These are phyloP conservation scores for Trichogramma evanescens DNA, from an alignment of 2,888 invertebrate genomes.

Conservation along the genomic window DNA sequence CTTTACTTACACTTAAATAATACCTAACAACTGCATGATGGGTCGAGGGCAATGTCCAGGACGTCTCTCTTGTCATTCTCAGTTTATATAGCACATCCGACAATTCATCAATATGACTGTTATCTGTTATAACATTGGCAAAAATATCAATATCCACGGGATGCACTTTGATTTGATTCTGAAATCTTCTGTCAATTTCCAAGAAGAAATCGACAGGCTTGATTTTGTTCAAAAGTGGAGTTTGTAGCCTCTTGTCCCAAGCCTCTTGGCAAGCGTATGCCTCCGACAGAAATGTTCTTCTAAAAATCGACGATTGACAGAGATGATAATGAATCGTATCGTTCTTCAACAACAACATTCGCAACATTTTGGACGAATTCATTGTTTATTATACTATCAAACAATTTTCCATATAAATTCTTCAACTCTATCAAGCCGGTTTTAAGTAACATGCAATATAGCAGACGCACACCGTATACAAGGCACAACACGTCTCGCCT, in stretches of 20 bases:
- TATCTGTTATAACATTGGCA: constrained; percentile 59
- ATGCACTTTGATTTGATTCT: constrained; percentile 58
- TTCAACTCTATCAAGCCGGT: too few relatives aligned
- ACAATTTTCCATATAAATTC: too few relatives aligned
- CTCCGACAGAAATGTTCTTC: constrained; percentile 60
- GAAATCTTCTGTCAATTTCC: constrained; percentile 62
- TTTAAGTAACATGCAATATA: too few relatives aligned
- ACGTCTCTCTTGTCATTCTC: constrained; percentile 64
- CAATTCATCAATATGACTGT: constrained; percentile 61
- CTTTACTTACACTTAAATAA: constrained; percentile 41
- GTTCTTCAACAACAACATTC: constrained; percentile 1
- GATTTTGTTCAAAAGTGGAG: constrained; percentile 56
- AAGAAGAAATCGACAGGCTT: constrained; percentile 64
- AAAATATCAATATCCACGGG: constrained; percentile 80
- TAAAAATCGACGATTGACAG: constrained; percentile 18
- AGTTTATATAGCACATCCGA: constrained; percentile 66
- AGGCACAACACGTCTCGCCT: too few relatives aligned
- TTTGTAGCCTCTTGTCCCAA: constrained; percentile 61
- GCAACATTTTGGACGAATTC: constrained; percentile 13
- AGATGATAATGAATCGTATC: constrained; percentile 21
- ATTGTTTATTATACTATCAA: background rate
- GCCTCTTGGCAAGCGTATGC: constrained; percentile 65
- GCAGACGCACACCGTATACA: too few relatives aligned
- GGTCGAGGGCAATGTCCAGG: constrained; percentile 70
- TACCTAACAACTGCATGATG: constrained; percentile 70